Base-by-base conservation (phyloP, 2,888 invertebrate species). In the Salticus scenicus region DNA sequence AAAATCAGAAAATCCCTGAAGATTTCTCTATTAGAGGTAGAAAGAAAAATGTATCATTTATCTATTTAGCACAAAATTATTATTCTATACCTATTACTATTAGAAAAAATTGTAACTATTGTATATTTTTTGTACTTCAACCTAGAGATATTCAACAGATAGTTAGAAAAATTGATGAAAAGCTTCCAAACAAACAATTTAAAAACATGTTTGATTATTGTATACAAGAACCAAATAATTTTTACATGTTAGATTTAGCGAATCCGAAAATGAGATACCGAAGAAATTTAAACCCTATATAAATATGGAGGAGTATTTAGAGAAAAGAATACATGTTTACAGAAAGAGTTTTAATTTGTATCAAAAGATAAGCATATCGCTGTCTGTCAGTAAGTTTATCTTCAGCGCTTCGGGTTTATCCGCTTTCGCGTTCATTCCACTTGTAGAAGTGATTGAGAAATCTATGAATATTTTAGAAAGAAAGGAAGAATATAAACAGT, bases 401-500 rank as follows among this genome's bases (percentile, higher is more conserved):
- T 71, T 82, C 4, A 71, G 75, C 41, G 57, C 37, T 14, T 31
- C 64, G 7, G 70, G 82, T 30, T 70, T 75, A 70, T 41, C 75
- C 14, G 74, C 70, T 4, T 75, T 82, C 57, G 75, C 20, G 0
- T 24, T 73, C 0, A 4, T 73, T n/a, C 80, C 80, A 37, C 10
- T 37, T 51, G 30, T 72, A 20, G 33, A 79, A 64, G 31, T 66
- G 10, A 66, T 79, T 42, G 33, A 71, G 5, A 71, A 64, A 24
- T 33, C 77, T 7, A 33, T 79, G 12, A 42, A 79, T 20, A 64
- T 72, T 42, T 71, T 30, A 1, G 72, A 71, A 64, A 41, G 33
- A 24, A 79, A 79, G 72, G 79, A 79, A 72, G 31, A 79, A 72
- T 64, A 72, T 20, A 79, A 72, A 72, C 31, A 72, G 31, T 63